Evolutionary conservation across 2,888 invertebrate species (phyloP).

Genomic region (Microchrysa polita): DNA sequence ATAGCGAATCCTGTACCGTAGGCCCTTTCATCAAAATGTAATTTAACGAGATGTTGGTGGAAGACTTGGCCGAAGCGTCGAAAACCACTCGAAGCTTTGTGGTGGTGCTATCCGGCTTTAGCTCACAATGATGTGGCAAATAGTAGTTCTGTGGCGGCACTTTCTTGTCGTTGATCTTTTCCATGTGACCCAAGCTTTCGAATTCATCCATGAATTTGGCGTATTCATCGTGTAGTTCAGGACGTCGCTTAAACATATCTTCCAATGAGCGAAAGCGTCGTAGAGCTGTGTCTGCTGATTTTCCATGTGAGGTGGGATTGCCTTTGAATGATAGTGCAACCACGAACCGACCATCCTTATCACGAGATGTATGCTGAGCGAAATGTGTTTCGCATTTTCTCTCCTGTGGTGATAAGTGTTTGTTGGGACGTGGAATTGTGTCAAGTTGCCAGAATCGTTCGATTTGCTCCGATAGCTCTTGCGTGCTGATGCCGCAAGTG

Average conservation of each 20-base stretch:
- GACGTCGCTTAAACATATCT: not conserved
- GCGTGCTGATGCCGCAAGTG: not conserved
- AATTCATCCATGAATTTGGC: not conserved
- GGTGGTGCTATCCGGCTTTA: no score
- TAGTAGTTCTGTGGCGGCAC: no score
- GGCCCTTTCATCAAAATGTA: no score
- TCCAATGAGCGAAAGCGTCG: not conserved
- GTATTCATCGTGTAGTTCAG: not conserved
- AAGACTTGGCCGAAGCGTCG: no score
- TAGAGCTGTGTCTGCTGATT: slow-evolving; percentile 1
- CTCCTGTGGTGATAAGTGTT: slow-evolving; percentile 5
- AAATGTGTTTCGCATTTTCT: slow-evolving; percentile 8
- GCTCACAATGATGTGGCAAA: no score
- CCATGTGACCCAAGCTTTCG: not conserved
- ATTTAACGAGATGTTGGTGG: no score
- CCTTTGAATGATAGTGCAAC: not conserved
- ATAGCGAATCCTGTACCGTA: no score
- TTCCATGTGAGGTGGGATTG: slow-evolving; percentile 1
- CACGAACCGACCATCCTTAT: not conserved
- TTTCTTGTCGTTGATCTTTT: no score
- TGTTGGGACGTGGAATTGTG: not conserved
- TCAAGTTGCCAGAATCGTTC: not conserved
- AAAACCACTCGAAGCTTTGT: no score
- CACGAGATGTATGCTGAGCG: not conserved
- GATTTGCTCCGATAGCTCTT: not conserved